Base-by-base conservation (phyloP, 2,888 invertebrate genomes). In the Punctoribates punctum region DNA sequence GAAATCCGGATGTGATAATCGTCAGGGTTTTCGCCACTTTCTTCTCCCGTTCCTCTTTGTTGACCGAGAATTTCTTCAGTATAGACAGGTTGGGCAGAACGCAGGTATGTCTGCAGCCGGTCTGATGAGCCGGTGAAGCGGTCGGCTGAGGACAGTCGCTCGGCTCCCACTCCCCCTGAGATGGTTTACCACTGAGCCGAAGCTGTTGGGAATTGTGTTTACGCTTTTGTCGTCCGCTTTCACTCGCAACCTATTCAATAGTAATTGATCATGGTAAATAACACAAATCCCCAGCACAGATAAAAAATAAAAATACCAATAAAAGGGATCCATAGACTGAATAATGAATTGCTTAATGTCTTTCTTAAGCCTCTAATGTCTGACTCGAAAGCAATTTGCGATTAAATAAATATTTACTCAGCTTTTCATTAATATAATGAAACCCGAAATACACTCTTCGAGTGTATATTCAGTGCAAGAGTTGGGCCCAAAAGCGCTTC, bases 21-120 rank as follows among this genome's bases (percentile, higher is more conserved):
- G 15, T 11, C n/a, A 72, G 23, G 4, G 72, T 72, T 11, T 72
- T 46, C 15, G 48, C 48, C 25, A 72, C 72, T 48, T 48, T 72
- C 38, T 13, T 11, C 46, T 72, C 48, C 27, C 72, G 11, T 48
- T 72, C 46, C 25, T 67, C 67, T 1, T 17, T 5, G 23, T 67
- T 67, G 11, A n/a, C n/a, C 1, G 20, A 20, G 13, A 27, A 8
- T 4, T 17, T 38, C 17, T 27, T 60, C 8, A 42, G 23, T 3
- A 42, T 38, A 2, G 38, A 27, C 0, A 23, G 1, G 15, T 38
- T 67, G 0, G 20, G 8, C 3, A n/a, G 51, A 4, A 1, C 13
- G 8, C 65, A 65, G 1, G 9, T 11, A 1, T 42, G 20, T 1
- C 23, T 9, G 11, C 67, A 67, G 0, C 34, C 67, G 23, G 20